These are phyloP conservation scores for Perodicticus potto DNA, from an alignment of 2,797 vertebrate genomes.

Conservation along the genomic window DNA sequence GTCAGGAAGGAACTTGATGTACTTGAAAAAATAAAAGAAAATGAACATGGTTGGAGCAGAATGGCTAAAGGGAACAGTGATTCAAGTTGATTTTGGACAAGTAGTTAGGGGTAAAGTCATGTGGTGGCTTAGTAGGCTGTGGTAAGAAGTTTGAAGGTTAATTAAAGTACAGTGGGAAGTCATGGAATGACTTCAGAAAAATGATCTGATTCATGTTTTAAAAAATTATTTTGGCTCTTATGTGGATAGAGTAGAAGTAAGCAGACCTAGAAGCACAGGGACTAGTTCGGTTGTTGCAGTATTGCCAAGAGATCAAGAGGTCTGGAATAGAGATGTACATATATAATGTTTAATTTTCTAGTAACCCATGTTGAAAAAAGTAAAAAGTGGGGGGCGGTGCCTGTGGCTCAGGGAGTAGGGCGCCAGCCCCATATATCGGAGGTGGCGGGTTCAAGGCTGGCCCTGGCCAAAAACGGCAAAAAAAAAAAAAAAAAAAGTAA, in stretches of 20 bases:
- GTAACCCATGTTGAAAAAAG: neutral
- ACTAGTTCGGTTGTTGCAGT: conserved; percentile 27
- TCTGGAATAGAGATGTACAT: neutral
- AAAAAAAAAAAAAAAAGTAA: no score
- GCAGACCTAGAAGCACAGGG: neutral
- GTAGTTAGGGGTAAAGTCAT: neutral
- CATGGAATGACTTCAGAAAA: conserved; percentile 5
- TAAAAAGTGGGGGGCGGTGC: neutral
- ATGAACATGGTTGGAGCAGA: neutral
- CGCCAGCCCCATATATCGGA: no score
- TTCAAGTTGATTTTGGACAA: conserved; percentile 28
- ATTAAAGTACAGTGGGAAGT: conserved; percentile 28
- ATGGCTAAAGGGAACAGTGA: neutral
- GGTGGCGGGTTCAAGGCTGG: no score
- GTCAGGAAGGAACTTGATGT: conserved; percentile 15
- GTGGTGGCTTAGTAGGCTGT: conserved; percentile 12
- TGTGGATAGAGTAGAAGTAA: conserved; percentile 34
- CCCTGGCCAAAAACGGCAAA: no score
- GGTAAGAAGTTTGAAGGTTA: conserved; percentile 49
- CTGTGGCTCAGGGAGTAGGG: no score
- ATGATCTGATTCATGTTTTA: conserved; percentile 25
- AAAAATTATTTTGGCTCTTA: neutral
- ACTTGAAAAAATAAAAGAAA: neutral
- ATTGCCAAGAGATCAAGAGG: neutral
- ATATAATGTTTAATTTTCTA: conserved; percentile 28